Evolutionary conservation across 2,797 vertebrate genomes (phyloP), one percentile per base, ranked within the genome.

Genomic region (Falco berigora): DNA sequence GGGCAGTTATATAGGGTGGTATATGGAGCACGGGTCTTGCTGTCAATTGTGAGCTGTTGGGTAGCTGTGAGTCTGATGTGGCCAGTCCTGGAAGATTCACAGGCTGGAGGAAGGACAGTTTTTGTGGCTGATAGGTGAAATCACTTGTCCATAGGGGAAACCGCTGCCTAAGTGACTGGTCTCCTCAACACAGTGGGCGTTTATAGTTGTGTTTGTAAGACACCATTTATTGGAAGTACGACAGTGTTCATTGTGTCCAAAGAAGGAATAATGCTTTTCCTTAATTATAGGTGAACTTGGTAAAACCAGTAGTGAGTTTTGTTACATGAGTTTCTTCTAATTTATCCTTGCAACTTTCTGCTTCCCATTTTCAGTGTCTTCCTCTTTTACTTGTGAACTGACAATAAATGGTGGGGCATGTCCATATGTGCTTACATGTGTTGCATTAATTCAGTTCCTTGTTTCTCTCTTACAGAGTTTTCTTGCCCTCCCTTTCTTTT

Each of bases 31-130:
- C 0, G 2, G 21, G 28, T 12, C 24, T 47, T 61, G 40, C 53
- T 77, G 36, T 38, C 0, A 1, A 28, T 78, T 0, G 1, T 63
- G 44, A 10, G 32, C 25, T 32, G 14, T 30, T 0, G 1, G 16
- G 27, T 36, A 64, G 44, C 47, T 0, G 0, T 11, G 32, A 36
- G 32, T 42, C 22, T 72, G 30, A n/a, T 5, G 7, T 46, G 44
- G 38, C 36, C 28, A 63, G 36, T 38, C 80, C 25, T 44, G 21
- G 8, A 8, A 46, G 49, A 28, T 36, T 59, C 27, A 13, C 20
- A 23, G 25, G 44, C 20, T 53, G 25, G 46, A 69, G 46, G 63
- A 71, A 36, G 18, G 63, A 36, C 11, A 15, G n/a, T 22, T 74
- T 63, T 74, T 75, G n/a, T 75, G 50, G 16, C 44, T 23, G 34